Percentiles rank a stretch among this genome's conserved stretches.
Evolutionary conservation across 2,888 invertebrate genomes (phyloP).

Genomic region (Drosophila greeni): DNA sequence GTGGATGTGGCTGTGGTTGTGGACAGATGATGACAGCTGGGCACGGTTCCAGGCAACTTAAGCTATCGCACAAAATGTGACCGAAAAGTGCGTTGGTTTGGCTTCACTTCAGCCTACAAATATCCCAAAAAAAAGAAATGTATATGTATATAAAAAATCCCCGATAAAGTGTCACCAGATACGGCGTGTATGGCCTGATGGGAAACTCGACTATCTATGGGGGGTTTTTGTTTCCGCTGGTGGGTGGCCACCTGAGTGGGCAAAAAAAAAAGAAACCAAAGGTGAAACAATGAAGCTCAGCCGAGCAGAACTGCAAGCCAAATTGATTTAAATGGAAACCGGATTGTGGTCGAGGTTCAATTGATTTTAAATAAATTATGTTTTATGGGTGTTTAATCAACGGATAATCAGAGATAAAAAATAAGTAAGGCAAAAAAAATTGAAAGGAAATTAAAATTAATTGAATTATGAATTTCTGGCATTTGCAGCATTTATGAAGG

Average conservation of each 20-base stretch:
- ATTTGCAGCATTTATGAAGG: not conserved
- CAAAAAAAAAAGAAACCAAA: not conserved
- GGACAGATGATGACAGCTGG: constrained; percentile 59
- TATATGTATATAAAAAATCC: not conserved
- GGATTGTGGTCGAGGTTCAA: constrained; percentile 4
- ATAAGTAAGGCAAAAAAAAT: not conserved
- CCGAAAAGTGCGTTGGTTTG: constrained; percentile 46
- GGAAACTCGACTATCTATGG: constrained; percentile 6
- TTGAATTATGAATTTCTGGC: not conserved
- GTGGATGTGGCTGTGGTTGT: constrained; percentile 8
- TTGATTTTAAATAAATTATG: constrained; percentile 6
- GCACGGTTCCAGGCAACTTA: constrained; percentile 61
- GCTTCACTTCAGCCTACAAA: constrained; percentile 52
- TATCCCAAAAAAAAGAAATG: constrained; percentile 2
- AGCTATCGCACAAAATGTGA: constrained; percentile 53
- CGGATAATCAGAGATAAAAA: not conserved
- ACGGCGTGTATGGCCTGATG: constrained; percentile 16
- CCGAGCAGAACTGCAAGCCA: constrained; percentile 7
- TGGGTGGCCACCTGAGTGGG: not conserved
- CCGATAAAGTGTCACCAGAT: constrained; percentile 41
- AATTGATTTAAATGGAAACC: constrained; percentile 24
- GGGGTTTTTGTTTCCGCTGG: not conserved
- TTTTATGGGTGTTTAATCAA: not conserved
- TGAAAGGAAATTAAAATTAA: not conserved
- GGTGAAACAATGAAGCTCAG: constrained; percentile 15